Evolutionary conservation across 2,888 invertebrate species (phyloP).

Genomic region (Clepsis dumicolana): DNA sequence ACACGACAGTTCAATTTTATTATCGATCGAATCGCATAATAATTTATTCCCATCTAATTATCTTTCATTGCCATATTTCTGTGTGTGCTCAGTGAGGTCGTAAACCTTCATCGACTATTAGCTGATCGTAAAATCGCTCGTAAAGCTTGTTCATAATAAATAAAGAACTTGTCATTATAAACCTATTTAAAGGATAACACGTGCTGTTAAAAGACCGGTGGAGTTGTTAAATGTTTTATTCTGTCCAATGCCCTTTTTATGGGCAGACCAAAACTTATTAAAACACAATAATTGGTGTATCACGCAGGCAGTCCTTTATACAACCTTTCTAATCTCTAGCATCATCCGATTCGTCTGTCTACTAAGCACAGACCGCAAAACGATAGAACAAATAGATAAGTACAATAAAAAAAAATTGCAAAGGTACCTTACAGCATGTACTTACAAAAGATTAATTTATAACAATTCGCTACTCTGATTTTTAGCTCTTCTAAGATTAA

Average conservation of each 20-base stretch:
- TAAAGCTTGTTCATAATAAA: constrained; percentile 45
- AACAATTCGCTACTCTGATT: no score
- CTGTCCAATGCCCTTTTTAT: neutral
- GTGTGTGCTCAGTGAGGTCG: constrained; percentile 31
- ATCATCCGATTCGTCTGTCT: no score
- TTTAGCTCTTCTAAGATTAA: no score
- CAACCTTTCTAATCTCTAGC: no score
- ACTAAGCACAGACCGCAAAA: no score
- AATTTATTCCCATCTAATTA: constrained; percentile 32
- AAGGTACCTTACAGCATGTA: no score
- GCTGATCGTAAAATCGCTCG: constrained; percentile 44
- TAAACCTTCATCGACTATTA: constrained; percentile 46
- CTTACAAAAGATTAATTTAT: no score
- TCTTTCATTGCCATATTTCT: constrained; percentile 28
- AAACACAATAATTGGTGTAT: neutral
- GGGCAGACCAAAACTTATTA: neutral
- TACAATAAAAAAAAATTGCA: no score
- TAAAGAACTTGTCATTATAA: constrained; percentile 41
- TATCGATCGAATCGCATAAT: constrained; percentile 33
- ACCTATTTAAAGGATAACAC: constrained; percentile 33
- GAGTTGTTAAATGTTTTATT: constrained; percentile 11
- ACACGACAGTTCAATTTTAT: constrained; percentile 23
- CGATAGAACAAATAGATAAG: no score
- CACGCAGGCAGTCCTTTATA: neutral
- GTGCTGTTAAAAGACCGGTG: constrained; percentile 30